A percentile compares a stretch with the other conserved stretches of the same genome.
These are phyloP conservation scores for Megatriorchis doriae DNA, from an alignment of 2,113 vertebrate species.

Conservation along the genomic window DNA sequence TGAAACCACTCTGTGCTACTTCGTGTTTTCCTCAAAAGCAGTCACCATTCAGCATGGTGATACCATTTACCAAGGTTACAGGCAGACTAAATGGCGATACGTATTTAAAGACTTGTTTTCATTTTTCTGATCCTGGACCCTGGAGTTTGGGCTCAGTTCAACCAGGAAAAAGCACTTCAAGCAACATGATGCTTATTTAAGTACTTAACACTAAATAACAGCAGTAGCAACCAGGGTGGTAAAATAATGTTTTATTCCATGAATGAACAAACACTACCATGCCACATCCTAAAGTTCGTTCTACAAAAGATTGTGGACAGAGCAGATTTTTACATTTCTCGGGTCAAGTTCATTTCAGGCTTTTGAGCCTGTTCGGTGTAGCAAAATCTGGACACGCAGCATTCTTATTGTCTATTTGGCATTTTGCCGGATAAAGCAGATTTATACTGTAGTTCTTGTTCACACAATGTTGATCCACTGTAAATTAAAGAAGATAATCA, in stretches of 20 bases:
- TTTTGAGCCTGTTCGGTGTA: not conserved
- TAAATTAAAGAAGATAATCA: conserved; percentile 28
- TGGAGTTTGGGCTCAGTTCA: not conserved
- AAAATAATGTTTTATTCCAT: conserved; percentile 84
- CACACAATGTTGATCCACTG: not conserved
- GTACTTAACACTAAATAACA: not conserved
- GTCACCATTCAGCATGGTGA: not conserved
- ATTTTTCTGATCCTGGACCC: not conserved
- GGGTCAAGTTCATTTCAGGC: conserved; percentile 9
- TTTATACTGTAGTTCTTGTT: conserved; percentile 26
- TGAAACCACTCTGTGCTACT: not conserved
- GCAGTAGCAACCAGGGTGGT: conserved; percentile 65
- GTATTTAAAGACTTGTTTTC: not conserved
- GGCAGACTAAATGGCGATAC: not conserved
- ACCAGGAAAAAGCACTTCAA: not conserved
- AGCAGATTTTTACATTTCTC: conserved; percentile 47
- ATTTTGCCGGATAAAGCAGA: conserved; percentile 25
- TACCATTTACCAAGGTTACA: not conserved
- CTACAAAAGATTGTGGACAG: conserved; percentile 56
- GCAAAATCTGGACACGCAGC: conserved; percentile 36
- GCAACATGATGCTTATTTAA: not conserved
- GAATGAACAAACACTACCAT: conserved; percentile 74
- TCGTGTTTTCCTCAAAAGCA: not conserved
- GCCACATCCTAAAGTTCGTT: conserved; percentile 66
- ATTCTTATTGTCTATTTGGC: conserved; percentile 35